A percentile compares a stretch with the other conserved stretches of the same genome.
These are phyloP conservation scores for Chromobotia macracanthus DNA, from an alignment of 2,797 vertebrate species.

Conservation along the genomic window DNA sequence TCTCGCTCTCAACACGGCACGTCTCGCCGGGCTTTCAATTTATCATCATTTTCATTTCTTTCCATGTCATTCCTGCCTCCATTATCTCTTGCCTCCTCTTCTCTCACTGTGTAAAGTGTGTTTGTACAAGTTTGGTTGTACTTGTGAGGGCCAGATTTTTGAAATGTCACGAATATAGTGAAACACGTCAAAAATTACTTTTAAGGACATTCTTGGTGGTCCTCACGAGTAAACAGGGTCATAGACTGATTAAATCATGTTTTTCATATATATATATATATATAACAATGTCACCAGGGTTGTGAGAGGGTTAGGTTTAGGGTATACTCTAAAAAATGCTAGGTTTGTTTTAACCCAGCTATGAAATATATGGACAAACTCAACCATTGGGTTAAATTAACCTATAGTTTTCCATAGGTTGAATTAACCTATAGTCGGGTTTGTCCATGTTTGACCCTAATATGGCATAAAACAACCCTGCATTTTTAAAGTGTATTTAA, in stretches of 20 bases:
- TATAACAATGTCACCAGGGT: background rate
- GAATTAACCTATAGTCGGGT: no score
- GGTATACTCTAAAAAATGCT: no score
- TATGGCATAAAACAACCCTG: no score
- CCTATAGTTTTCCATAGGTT: no score
- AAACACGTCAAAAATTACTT: background rate
- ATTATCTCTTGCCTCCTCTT: conserved; percentile 10
- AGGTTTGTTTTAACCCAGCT: no score
- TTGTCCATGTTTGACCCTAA: no score
- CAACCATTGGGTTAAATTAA: no score
- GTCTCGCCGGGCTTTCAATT: conserved; percentile 39
- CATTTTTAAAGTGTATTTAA: no score
- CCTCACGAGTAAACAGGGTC: background rate
- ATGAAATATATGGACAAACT: no score
- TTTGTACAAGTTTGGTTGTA: background rate
- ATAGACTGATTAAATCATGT: background rate
- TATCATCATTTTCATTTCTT: conserved; percentile 41
- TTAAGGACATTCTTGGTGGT: background rate
- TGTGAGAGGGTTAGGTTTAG: background rate
- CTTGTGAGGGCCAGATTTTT: background rate
- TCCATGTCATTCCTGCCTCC: conserved; percentile 25
- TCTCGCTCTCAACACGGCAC: conserved; percentile 36
- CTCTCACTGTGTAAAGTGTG: conserved; percentile 5
- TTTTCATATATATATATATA: no score
- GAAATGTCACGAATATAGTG: no score